Base-by-base conservation (phyloP, 1,140 invertebrate species). In the Tetramorium simillimum region DNA sequence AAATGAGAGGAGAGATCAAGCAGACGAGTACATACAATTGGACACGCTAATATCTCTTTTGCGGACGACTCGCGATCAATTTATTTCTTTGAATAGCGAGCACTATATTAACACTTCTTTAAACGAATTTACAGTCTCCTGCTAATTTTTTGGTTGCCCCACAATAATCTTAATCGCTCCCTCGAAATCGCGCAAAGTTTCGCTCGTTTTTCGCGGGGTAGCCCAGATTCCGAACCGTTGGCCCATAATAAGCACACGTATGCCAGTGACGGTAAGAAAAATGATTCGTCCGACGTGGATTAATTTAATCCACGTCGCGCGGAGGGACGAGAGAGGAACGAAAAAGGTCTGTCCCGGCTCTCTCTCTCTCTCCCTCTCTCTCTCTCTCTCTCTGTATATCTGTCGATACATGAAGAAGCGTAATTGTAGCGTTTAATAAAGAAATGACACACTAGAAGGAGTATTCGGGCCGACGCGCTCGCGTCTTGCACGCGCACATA, bases 341-440 rank as follows among this genome's bases (percentile, higher is more conserved):
- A 63, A 46, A 43, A 56, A 69, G 33, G 37, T 49, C 58, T 28
- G 65, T 43, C 9, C 43, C 3, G n/a, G 33, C 28, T 33, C 28
- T 33, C 33, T 33, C 33, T 33, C 33, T 33, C 33, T 33, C 33
- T 33, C 16, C 24, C 21, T 18, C 16, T 24, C 43, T 16, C 21
- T 2, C 5, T 18, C 28, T 28, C 18, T 76, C 24, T 21, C 7
- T 49, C 37, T 58, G n/a, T n/a, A n/a, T n/a, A n/a, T n/a, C n/a
- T n/a, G 3, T 86, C 87, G 78, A 86, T 90, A 89, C 69, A 84
- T 78, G 62, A n/a, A 87, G 72, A 69, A 91, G 82, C 86, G 88
- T 92, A 92, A 93, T 94, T 93, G 88, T 91, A 87, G 90, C 88
- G 86, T 93, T 94, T 93, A 93, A 94, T 94, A 94, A 93, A 93